phyloP scores from a whole-genome alignment of 2,113 vertebrate species.

The Aptenodytes forsteri region DNA sequence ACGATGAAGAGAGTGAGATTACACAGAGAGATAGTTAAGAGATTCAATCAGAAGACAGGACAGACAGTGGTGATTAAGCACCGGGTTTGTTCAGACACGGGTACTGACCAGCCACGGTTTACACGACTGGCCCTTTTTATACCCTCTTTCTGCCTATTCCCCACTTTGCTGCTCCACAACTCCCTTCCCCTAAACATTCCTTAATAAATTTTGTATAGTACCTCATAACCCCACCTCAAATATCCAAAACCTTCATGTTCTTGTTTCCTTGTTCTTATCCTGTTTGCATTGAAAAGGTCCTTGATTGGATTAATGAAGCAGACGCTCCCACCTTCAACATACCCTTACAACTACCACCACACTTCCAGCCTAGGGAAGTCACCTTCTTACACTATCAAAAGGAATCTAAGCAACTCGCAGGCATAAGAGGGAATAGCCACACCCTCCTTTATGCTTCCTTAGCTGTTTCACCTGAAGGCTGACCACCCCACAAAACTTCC shows the following conservation, averaged over 20 bases:
- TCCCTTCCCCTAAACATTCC: neutral
- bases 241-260: neutral
- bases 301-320: neutral
- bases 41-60: neutral
- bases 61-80: rapidly evolving
- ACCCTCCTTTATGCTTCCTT: neutral
- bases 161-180: neutral
- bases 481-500: neutral
- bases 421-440: neutral
- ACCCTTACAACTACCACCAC: neutral
- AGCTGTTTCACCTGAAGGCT: neutral
- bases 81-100: neutral
- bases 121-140: neutral
- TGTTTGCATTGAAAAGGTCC: rapidly evolving
- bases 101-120: neutral
- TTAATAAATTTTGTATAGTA: neutral
- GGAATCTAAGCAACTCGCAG: neutral
- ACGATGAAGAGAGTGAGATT: neutral
- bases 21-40: neutral
- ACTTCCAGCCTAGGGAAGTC: neutral
- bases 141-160: neutral
- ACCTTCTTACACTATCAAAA: neutral
- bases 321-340: neutral
- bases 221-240: neutral
- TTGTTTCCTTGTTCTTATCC: neutral